Evolutionary conservation across 1,140 invertebrate species (phyloP).

Genomic region (Oscheius sp.): DNA sequence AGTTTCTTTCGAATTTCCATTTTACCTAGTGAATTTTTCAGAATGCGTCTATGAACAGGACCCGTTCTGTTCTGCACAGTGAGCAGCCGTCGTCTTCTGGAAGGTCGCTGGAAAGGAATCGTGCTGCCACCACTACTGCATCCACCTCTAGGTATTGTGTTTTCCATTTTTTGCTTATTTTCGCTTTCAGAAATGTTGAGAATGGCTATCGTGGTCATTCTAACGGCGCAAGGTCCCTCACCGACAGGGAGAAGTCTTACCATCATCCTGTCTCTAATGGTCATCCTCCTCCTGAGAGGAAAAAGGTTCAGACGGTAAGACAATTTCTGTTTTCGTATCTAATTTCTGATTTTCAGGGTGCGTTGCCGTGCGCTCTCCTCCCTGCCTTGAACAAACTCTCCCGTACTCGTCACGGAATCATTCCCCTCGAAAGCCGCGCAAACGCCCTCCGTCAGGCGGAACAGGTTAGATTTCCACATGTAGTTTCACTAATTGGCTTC

Average conservation of each 20-base stretch:
- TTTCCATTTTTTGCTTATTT: neutral
- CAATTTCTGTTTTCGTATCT: too few relatives aligned
- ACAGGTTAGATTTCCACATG: neutral
- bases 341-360: constrained; percentile 31
- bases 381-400: constrained; percentile 57
- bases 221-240: too few relatives aligned
- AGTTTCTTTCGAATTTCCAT: too few relatives aligned
- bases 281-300: too few relatives aligned
- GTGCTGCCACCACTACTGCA: neutral
- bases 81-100: neutral
- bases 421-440: constrained; percentile 49
- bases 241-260: too few relatives aligned
- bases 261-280: too few relatives aligned
- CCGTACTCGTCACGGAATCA: constrained; percentile 50
- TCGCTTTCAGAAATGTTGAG: too few relatives aligned
- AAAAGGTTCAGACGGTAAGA: too few relatives aligned
- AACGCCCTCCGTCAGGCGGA: constrained; percentile 50
- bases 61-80: neutral
- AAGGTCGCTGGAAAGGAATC: neutral
- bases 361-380: constrained; percentile 51
- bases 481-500: neutral
- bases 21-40: neutral
- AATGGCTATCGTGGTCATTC: too few relatives aligned
- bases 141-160: neutral
- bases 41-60: neutral